Conservation (phyloP, 2,797 vertebrate species). For the Cheirogaleus major region DNA sequence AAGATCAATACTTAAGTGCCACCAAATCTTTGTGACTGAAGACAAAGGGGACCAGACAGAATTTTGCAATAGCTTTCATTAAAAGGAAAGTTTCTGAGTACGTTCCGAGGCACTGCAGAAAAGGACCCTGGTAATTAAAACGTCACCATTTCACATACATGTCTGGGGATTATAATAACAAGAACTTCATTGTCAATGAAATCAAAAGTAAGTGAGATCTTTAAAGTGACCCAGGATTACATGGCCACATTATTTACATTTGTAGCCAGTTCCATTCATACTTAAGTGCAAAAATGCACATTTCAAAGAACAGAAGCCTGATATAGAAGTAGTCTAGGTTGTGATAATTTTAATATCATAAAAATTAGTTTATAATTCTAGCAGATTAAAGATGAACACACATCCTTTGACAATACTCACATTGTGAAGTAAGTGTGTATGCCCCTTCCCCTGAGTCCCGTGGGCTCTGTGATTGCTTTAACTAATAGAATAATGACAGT, state of each 20-base stretch:
- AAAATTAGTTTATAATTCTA: not conserved
- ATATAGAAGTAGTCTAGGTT: not conserved
- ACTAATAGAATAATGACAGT: not conserved
- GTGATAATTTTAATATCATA: not conserved
- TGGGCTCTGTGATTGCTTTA: not conserved
- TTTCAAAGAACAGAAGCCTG: conserved; percentile 22
- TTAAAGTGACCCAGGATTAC: not conserved
- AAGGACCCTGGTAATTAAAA: conserved; percentile 17
- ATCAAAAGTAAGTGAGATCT: not conserved
- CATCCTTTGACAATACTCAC: not conserved
- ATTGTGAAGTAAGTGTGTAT: not conserved
- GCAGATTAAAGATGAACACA: not conserved
- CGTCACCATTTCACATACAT: not conserved
- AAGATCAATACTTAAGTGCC: not conserved
- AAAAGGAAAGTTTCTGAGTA: not conserved
- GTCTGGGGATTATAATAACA: not conserved
- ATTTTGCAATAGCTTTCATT: not conserved
- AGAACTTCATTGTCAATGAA: conserved; percentile 24
- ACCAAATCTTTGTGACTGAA: not conserved
- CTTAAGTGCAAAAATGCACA: conserved; percentile 32
- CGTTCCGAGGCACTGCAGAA: not conserved
- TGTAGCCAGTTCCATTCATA: conserved; percentile 24
- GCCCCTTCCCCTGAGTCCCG: not conserved
- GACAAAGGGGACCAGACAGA: not conserved
- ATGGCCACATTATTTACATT: not conserved